Percentiles rank a stretch among this genome's conserved stretches.
Conservation (phyloP, 2,888 invertebrate species). For the Atherix ibis region DNA sequence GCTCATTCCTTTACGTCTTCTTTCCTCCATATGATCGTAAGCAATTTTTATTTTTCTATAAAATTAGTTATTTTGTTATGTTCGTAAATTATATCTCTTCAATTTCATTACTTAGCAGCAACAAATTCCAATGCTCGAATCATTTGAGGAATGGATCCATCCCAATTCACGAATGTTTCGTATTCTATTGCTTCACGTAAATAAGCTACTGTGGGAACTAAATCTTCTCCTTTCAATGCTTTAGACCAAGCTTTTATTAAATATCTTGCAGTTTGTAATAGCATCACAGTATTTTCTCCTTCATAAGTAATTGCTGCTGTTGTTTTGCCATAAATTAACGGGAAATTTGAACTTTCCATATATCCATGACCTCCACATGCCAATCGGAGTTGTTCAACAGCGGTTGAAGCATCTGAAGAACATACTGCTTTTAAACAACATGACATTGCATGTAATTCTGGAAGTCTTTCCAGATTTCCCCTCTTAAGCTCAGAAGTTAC, state of each 20-base stretch:
- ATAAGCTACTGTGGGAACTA: constrained; percentile 60
- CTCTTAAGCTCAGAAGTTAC: constrained; percentile 64
- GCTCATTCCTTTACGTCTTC: constrained; percentile 44
- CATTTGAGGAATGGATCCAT: constrained; percentile 27
- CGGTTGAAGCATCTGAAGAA: constrained; percentile 54
- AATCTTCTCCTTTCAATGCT: constrained; percentile 39
- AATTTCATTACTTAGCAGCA: constrained; percentile 33
- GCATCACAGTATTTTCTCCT: constrained; percentile 89
- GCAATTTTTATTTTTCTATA: constrained; percentile 56
- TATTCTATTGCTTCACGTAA: constrained; percentile 26
- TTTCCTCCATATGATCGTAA: constrained; percentile 51
- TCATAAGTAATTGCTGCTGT: constrained; percentile 90
- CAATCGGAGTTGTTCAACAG: constrained; percentile 73
- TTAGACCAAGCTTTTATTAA: constrained; percentile 66
- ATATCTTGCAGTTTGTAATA: constrained; percentile 77
- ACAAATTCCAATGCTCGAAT: constrained; percentile 36
- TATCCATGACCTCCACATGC: constrained; percentile 95
- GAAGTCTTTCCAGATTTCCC: constrained; percentile 66
- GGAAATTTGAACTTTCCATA: constrained; percentile 73
- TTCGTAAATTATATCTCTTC: neutral
- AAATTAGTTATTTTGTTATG: constrained; percentile 8
- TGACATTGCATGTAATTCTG: constrained; percentile 74
- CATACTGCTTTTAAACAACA: constrained; percentile 84
- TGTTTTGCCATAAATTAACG: constrained; percentile 64
- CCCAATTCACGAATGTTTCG: constrained; percentile 18